These are phyloP conservation scores for Lacerta bilineata DNA, from an alignment of 2,797 vertebrate species.

Conservation along the genomic window DNA sequence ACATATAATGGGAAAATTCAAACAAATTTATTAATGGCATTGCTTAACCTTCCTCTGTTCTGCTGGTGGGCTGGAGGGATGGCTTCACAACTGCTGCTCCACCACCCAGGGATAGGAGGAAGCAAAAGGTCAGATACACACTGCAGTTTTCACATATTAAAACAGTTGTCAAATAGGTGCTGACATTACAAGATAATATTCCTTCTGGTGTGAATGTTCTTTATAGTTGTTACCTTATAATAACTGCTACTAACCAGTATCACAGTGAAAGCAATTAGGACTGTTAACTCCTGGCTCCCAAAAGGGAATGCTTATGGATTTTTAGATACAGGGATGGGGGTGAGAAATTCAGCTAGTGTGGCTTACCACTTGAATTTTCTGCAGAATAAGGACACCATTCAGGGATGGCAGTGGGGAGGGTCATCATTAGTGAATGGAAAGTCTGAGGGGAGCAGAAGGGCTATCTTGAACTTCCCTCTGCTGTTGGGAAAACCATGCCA, in stretches of 20 bases:
- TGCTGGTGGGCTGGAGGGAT: background rate
- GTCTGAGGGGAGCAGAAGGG: background rate
- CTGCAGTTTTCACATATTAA: constrained; percentile 21
- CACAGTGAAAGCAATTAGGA: background rate
- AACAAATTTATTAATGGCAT: too few relatives aligned
- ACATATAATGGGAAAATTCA: too few relatives aligned
- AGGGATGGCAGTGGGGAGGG: background rate
- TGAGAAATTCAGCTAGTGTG: background rate
- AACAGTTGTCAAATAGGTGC: constrained; percentile 16
- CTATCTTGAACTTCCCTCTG: background rate
- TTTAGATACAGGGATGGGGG: background rate
- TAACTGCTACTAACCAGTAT: background rate
- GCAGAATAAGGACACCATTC: background rate
- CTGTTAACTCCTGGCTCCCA: background rate
- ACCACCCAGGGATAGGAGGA: background rate
- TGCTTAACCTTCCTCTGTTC: background rate
- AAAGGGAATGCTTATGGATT: background rate
- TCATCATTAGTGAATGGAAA: background rate
- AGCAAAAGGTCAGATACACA: background rate
- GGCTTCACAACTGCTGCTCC: background rate
- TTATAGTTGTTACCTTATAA: background rate
- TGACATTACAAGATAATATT: constrained; percentile 28
- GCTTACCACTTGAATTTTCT: background rate
- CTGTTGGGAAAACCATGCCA: too few relatives aligned
- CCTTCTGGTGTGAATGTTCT: constrained; percentile 21